These are phyloP conservation scores for Hylia prasina DNA, from an alignment of 2,113 vertebrate genomes.

Conservation along the genomic window DNA sequence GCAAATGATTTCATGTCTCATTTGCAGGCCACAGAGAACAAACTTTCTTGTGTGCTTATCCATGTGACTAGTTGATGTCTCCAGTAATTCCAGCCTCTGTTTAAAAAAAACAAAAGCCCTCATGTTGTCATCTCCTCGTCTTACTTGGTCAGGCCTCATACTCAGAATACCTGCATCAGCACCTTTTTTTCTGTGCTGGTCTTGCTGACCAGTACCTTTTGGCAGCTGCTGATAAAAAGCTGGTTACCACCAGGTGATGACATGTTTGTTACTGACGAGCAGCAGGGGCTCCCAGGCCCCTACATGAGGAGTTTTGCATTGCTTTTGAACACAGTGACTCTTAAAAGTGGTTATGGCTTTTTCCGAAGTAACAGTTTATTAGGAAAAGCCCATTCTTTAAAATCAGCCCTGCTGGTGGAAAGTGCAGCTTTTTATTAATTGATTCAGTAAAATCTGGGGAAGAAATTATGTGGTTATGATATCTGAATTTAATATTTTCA, in stretches of 20 bases:
- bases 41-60: background rate
- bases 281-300: background rate
- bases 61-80: background rate
- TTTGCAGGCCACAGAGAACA: background rate
- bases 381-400: background rate
- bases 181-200: background rate
- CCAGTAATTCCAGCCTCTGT: background rate
- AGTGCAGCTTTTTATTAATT: background rate
- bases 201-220: slow-evolving; percentile 9
- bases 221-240: background rate
- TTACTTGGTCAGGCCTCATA: background rate
- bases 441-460: background rate
- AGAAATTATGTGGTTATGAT: background rate
- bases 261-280: background rate
- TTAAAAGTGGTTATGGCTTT: background rate
- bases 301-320: background rate
- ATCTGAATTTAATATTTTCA: background rate
- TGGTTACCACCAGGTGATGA: background rate
- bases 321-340: background rate
- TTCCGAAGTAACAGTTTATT: background rate
- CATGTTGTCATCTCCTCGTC: background rate
- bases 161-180: background rate
- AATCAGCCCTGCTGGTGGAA: background rate
- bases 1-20: background rate
- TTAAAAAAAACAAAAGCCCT: background rate